phyloP scores from a whole-genome alignment of 1,140 invertebrate species.

The Apolygus lucorum region DNA sequence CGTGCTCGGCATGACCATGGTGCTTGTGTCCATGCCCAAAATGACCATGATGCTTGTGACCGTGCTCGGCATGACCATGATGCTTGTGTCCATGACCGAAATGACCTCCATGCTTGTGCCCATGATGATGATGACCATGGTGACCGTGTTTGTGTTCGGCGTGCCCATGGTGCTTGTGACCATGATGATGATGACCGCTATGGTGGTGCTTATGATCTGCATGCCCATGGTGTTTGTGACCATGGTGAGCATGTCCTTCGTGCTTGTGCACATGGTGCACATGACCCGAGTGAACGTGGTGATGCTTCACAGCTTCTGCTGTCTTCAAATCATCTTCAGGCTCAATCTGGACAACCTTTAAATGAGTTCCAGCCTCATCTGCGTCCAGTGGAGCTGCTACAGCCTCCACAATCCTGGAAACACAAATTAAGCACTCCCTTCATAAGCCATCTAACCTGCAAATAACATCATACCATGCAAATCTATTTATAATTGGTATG shows the following conservation, averaged over 20 bases:
- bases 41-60: constrained; percentile 25
- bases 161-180: constrained; percentile 18
- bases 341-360: neutral
- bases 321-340: constrained; percentile 21
- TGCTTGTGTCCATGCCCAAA: constrained; percentile 24
- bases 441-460: neutral
- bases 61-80: constrained; percentile 21
- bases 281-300: constrained; percentile 24
- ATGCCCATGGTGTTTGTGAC: constrained; percentile 22
- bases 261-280: constrained; percentile 24
- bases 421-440: too few species aligned
- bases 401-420: neutral
- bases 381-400: neutral
- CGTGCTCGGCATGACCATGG: constrained; percentile 18
- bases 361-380: neutral
- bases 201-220: constrained; percentile 18
- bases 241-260: constrained; percentile 20
- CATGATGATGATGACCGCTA: constrained; percentile 16
- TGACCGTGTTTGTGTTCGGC: constrained; percentile 16
- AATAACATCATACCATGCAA: neutral
- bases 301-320: constrained; percentile 26
- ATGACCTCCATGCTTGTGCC: constrained; percentile 18
- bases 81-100: constrained; percentile 23
- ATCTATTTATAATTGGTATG: neutral
- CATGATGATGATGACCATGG: constrained; percentile 18